Evolutionary conservation across 2,113 vertebrate species (phyloP).

Genomic region (Plectropomus leopardus): DNA sequence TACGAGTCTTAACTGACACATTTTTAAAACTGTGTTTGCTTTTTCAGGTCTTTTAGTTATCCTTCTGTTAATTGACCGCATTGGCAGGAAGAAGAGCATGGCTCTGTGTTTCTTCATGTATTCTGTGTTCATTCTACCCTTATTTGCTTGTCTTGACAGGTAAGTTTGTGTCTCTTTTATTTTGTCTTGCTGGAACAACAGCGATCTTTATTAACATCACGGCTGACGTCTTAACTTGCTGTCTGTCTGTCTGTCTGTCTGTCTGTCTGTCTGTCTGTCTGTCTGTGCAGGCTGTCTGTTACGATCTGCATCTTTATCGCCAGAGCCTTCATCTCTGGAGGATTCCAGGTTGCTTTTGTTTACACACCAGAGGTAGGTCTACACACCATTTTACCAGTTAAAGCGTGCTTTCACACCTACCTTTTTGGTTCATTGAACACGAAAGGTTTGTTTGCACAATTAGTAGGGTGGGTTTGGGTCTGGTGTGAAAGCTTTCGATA

Average conservation of each 20-base stretch:
- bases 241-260: slow-evolving; percentile 39
- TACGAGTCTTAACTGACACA: too few species aligned
- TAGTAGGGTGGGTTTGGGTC: too few species aligned
- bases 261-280: slow-evolving; percentile 75
- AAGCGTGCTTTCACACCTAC: too few species aligned
- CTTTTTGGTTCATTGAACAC: too few species aligned
- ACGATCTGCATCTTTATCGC: slow-evolving; percentile 92
- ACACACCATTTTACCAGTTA: slow-evolving; percentile 35
- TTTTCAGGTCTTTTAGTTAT: slow-evolving; percentile 89
- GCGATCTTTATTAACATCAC: not conserved
- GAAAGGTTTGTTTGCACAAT: too few species aligned
- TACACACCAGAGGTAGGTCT: slow-evolving; percentile 92
- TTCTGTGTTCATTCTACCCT: slow-evolving; percentile 88
- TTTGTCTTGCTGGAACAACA: not conserved
- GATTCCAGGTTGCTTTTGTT: slow-evolving; percentile 92
- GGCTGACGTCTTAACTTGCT: not conserved
- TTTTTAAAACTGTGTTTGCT: not conserved
- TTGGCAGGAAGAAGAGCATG: slow-evolving; percentile 96
- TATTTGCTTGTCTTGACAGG: slow-evolving; percentile 92
- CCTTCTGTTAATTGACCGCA: slow-evolving; percentile 89
- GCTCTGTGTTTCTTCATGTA: slow-evolving; percentile 90
- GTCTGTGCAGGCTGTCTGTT: slow-evolving; percentile 85
- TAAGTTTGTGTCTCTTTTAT: slow-evolving; percentile 53
- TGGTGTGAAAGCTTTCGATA: too few species aligned
- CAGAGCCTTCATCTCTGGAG: slow-evolving; percentile 93